A percentile compares a stretch with the other conserved stretches of the same genome.
Evolutionary conservation across 2,113 vertebrate species (phyloP).

Genomic region (Mystacornis crossleyi): DNA sequence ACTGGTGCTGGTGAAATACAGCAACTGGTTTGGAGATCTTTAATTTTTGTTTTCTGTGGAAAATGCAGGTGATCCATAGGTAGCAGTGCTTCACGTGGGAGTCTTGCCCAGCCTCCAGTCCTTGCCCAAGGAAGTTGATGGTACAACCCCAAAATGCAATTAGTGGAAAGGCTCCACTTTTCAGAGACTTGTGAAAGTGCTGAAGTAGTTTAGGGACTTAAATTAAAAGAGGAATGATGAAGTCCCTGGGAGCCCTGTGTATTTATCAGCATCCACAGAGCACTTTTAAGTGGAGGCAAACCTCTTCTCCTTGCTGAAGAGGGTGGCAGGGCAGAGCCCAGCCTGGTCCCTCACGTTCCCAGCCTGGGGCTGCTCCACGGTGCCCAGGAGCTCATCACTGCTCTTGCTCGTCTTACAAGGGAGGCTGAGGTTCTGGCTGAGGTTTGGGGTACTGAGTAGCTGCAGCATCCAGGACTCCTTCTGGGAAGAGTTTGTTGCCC

Average conservation of each 20-base stretch:
- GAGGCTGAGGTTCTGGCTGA: neutral
- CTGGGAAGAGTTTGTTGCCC: neutral
- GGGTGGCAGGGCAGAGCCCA: neutral
- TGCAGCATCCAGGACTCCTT: neutral
- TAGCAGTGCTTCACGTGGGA: neutral
- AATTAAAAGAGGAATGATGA: neutral
- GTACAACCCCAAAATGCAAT: neutral
- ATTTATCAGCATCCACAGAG: neutral
- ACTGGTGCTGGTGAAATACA: neutral
- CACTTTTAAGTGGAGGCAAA: neutral
- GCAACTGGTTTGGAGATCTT: neutral
- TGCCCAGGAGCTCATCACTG: neutral
- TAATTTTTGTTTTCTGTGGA: neutral
- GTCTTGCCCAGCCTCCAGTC: neutral
- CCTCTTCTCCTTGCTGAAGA: neutral
- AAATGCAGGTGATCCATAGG: neutral
- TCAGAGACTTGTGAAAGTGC: neutral
- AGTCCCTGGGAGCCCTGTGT: neutral
- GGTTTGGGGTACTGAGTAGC: neutral
- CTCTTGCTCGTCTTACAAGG: neutral
- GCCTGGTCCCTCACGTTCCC: neutral
- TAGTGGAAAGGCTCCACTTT: neutral
- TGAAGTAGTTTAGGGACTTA: neutral
- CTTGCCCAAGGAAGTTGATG: neutral
- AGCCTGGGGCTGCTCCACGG: neutral